A percentile compares a stretch with the other conserved stretches of the same genome.
Evolutionary conservation across 2,113 vertebrate species (phyloP).

Genomic region (Pyxicephalus adspersus): DNA sequence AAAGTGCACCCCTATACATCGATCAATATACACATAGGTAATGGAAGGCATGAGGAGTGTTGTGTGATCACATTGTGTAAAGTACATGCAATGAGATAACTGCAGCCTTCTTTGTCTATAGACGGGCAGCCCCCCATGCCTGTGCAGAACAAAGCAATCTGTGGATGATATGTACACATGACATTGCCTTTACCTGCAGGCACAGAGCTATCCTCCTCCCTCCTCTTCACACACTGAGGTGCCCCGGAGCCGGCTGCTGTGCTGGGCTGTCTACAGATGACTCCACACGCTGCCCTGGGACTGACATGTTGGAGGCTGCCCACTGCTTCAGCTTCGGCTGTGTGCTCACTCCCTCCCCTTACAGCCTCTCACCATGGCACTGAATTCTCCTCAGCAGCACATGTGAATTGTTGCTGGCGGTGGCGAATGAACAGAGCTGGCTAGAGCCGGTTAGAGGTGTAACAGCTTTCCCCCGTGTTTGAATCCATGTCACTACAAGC

Average conservation of each 20-base stretch:
- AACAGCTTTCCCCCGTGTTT: slow-evolving; percentile 12
- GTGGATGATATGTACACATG: background rate
- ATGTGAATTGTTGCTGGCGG: background rate
- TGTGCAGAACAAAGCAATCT: slow-evolving; percentile 51
- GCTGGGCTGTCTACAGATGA: slow-evolving; percentile 33
- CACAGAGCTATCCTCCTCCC: slow-evolving; percentile 1
- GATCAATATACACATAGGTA: background rate
- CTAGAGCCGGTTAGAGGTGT: background rate
- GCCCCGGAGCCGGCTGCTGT: slow-evolving; percentile 37
- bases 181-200: slow-evolving; percentile 38
- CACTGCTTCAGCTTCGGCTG: background rate
- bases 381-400: background rate
- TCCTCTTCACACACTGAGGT: slow-evolving; percentile 15
- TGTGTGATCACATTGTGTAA: background rate
- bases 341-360: slow-evolving; percentile 8
- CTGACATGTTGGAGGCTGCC: slow-evolving; percentile 45
- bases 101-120: slow-evolving; percentile 38
- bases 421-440: background rate
- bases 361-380: background rate
- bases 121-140: slow-evolving; percentile 11
- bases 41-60: background rate
- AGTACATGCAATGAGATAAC: background rate
- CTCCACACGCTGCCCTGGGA: slow-evolving; percentile 13
- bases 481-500: slow-evolving; percentile 17
- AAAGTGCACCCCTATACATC: background rate